Evolutionary conservation across 1,140 invertebrate species (phyloP), one percentile per base, ranked within the genome.

Genomic region (Eubasilissa regina): DNA sequence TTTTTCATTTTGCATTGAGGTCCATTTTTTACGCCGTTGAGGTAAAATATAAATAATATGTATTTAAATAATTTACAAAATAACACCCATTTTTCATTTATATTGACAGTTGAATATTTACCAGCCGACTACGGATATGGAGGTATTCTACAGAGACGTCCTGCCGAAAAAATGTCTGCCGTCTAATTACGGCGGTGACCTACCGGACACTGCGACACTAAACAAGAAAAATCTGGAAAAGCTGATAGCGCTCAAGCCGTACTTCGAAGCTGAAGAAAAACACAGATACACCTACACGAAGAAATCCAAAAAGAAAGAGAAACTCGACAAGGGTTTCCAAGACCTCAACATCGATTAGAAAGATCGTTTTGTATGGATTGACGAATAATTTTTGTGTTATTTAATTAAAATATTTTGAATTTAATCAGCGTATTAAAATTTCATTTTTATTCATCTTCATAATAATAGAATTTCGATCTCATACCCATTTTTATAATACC

Each of bases 91-190:
- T 6, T 35, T 66, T 85, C 15, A 17, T 48, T 68, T 66, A n/a
- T 15, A n/a, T 66, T 68, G 85, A 47, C 85, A 89, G 87, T 84
- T 89, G 21, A 87, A 87, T 82, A 87, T 89, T 81, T 87, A 88
- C 83, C 83, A 85, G 64, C 86, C 87, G 64, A 85, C 85, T 12
- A 85, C 86, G 25, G 85, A 89, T 53, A 45, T 88, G 25, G 85
- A 86, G 44, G 85, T 86, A 21, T 89, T 89, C 82, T 87, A 88
- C 79, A 85, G 85, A n/a, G 87, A 87, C 0, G 84, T 86, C 0
- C 81, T 88, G n/a, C 88, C 89, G 0, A 84, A 86, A 4, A 86
- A 84, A 3, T 82, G 84, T 0, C 74, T 89, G n/a, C 88, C 87
- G 0, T 84, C 86, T 0, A 85, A 88, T 79, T 83, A 87, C 75